Evolutionary conservation across 2,888 invertebrate genomes (phyloP).

Genomic region (Mythimna albipuncta): DNA sequence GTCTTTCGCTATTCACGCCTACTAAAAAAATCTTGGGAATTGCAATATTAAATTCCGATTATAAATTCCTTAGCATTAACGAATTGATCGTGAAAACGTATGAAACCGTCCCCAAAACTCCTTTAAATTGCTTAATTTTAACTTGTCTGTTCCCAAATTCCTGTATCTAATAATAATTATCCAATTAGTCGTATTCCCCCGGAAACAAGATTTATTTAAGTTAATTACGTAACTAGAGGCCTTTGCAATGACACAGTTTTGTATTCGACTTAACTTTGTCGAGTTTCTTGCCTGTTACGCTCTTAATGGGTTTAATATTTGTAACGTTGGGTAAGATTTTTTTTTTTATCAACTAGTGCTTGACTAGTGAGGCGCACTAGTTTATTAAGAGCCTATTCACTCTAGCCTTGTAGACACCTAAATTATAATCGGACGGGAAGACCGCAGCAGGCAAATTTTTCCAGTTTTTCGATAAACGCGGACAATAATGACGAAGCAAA

Average conservation of each 20-base stretch:
- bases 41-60: too few species aligned
- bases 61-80: too few species aligned
- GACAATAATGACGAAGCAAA: too few species aligned
- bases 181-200: constrained; percentile 31
- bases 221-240: constrained; percentile 23
- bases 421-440: too few species aligned
- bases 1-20: too few species aligned
- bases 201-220: constrained; percentile 33
- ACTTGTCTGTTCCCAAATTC: constrained; percentile 1
- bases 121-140: neutral
- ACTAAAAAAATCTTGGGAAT: too few species aligned
- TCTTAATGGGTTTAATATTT: neutral
- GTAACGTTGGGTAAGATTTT: neutral
- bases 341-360: neutral
- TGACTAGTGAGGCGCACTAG: too few species aligned
- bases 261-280: constrained; percentile 6
- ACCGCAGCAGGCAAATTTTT: too few species aligned
- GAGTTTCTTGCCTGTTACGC: constrained; percentile 5
- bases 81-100: neutral
- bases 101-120: neutral
- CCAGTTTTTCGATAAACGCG: too few species aligned
- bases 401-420: too few species aligned
- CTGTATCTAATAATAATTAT: constrained; percentile 4
- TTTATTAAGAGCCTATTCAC: too few species aligned
- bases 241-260: constrained; percentile 13